phyloP scores from a whole-genome alignment of 2,888 invertebrate genomes.

The Bruchidius siliquastri region DNA sequence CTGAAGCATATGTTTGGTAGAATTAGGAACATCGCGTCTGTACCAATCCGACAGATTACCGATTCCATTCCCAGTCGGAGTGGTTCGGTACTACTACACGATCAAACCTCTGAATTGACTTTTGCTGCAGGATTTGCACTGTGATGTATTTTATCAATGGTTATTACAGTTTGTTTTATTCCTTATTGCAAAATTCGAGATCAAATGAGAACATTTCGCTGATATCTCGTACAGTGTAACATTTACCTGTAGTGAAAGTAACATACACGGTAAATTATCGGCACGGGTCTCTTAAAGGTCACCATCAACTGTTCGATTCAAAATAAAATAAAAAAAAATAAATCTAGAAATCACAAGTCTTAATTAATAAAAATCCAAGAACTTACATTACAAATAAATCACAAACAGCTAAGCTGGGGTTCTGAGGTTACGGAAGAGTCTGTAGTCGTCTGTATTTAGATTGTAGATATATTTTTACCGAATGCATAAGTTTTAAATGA shows the following conservation, averaged over 20 bases:
- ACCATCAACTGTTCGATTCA: constrained; percentile 20
- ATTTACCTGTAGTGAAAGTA: constrained; percentile 2
- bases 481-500: no score
- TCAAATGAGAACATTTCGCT: not conserved
- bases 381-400: constrained; percentile 32
- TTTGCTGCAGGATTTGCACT: not conserved
- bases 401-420: constrained; percentile 35
- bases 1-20: no score
- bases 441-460: not conserved
- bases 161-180: not conserved
- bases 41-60: no score
- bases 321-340: constrained; percentile 15
- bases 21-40: no score
- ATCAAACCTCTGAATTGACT: not conserved
- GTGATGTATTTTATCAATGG: not conserved
- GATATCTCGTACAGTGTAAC: not conserved
- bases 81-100: no score
- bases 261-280: not conserved
- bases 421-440: constrained; percentile 1
- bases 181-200: not conserved
- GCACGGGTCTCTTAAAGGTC: constrained; percentile 10
- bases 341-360: constrained; percentile 22
- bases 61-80: no score
- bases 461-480: no score
- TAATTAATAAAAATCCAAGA: constrained; percentile 19